phyloP scores from a whole-genome alignment of 2,888 invertebrate species.

The Drosophila percnosoma region DNA sequence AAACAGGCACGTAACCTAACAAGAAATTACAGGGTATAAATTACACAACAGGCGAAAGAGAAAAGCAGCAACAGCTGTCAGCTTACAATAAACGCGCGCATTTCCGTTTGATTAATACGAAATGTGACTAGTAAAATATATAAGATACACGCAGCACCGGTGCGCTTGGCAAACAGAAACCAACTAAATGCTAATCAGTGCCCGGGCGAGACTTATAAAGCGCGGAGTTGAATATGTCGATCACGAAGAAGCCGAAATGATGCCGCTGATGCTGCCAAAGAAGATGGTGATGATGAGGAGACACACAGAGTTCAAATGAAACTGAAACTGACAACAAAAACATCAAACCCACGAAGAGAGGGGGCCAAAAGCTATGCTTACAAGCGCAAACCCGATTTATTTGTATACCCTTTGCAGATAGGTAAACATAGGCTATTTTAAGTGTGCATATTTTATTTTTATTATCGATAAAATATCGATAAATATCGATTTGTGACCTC shows the following conservation, averaged over 20 bases:
- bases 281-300: constrained; percentile 33
- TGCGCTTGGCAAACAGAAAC: constrained; percentile 77
- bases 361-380: constrained; percentile 24
- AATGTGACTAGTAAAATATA: constrained; percentile 12
- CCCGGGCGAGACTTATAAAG: constrained; percentile 80
- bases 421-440: neutral
- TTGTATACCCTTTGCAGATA: constrained; percentile 12
- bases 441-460: neutral
- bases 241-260: constrained; percentile 33
- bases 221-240: constrained; percentile 43
- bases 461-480: neutral
- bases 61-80: neutral
- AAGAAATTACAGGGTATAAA: constrained; percentile 17
- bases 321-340: constrained; percentile 58
- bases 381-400: constrained; percentile 32
- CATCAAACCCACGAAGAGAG: constrained; percentile 38
- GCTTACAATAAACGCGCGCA: constrained; percentile 82
- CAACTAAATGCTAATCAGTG: constrained; percentile 83
- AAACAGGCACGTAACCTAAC: constrained; percentile 73
- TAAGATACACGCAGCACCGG: constrained; percentile 54
- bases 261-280: constrained; percentile 12
- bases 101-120: constrained; percentile 44
- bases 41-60: neutral
- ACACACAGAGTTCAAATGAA: constrained; percentile 49
- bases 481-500: neutral